These are phyloP conservation scores for Brachionus manjavacas DNA, from an alignment of 1,140 invertebrate genomes.

Conservation along the genomic window DNA sequence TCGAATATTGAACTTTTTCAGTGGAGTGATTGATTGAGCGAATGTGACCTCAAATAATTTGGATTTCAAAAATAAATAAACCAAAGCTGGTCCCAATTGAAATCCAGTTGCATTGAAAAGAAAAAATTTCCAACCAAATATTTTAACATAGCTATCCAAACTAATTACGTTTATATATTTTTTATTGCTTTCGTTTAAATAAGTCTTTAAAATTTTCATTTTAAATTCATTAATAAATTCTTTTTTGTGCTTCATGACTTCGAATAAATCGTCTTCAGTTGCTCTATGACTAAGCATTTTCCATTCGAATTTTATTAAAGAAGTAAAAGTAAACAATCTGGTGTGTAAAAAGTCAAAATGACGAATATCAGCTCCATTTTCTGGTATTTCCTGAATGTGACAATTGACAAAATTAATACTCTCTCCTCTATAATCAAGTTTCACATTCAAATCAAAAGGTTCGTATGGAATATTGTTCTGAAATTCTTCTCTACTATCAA, in stretches of 20 bases:
- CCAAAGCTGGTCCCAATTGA: slow-evolving; percentile 74
- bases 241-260: slow-evolving; percentile 16
- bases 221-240: slow-evolving; percentile 30
- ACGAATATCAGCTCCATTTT: slow-evolving; percentile 79
- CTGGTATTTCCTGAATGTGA: slow-evolving; percentile 72
- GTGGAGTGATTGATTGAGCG: slow-evolving; percentile 72
- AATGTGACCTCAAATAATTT: slow-evolving; percentile 63
- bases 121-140: slow-evolving; percentile 37
- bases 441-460: slow-evolving; percentile 9
- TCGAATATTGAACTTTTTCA: slow-evolving; percentile 71
- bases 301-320: slow-evolving; percentile 20
- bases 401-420: slow-evolving; percentile 39
- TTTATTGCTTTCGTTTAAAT: slow-evolving; percentile 5
- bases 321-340: not conserved
- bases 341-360: slow-evolving; percentile 63
- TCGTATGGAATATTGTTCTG: slow-evolving; percentile 11
- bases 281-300: slow-evolving; percentile 24
- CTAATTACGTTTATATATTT: slow-evolving; percentile 33
- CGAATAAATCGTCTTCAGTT: not conserved
- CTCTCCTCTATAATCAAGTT: slow-evolving; percentile 37
- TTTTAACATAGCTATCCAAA: slow-evolving; percentile 28
- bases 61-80: slow-evolving; percentile 66
- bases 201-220: slow-evolving; percentile 31
- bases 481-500: not conserved
- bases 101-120: slow-evolving; percentile 45